Conservation (phyloP, 1,140 invertebrate genomes). For the Asobara japonica region DNA sequence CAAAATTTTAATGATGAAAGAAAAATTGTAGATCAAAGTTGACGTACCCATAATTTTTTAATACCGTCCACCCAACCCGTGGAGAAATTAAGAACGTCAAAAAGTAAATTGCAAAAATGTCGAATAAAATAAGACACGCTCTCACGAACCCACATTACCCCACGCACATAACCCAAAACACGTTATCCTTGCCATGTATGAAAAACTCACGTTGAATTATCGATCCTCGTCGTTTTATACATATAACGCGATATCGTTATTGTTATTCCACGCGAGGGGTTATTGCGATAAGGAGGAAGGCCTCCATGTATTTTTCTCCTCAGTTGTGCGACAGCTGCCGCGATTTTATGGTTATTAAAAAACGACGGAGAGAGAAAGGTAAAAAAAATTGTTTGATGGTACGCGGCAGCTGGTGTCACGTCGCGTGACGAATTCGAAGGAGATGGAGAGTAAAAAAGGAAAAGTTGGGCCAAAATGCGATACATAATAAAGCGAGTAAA, state of each 20-base stretch:
- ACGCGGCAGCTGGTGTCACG: constrained; percentile 46
- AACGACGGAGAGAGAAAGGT: constrained; percentile 26
- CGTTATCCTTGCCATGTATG: background rate
- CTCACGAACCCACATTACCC: background rate
- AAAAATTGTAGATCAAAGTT: too few relatives aligned
- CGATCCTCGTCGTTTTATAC: constrained; percentile 19
- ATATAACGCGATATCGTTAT: constrained; percentile 35
- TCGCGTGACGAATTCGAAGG: constrained; percentile 53
- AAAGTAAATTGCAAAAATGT: background rate
- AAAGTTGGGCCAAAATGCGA: constrained; percentile 17
- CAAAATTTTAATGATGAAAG: too few relatives aligned
- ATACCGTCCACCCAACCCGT: too few relatives aligned
- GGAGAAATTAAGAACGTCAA: constrained; percentile 13
- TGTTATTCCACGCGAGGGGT: constrained; percentile 38
- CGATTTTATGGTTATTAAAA: constrained; percentile 53
- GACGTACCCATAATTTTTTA: too few relatives aligned
- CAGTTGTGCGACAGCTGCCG: constrained; percentile 43
- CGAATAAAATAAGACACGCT: constrained; percentile 18
- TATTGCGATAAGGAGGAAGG: constrained; percentile 37
- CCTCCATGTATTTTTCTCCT: constrained; percentile 36
- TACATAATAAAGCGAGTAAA: background rate
- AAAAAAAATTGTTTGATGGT: constrained; percentile 27
- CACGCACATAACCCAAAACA: background rate
- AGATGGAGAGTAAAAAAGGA: constrained; percentile 22
- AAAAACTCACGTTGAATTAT: background rate